Base-by-base conservation (phyloP, 2,797 vertebrate species). In the Hyperoplus lanceolatus region DNA sequence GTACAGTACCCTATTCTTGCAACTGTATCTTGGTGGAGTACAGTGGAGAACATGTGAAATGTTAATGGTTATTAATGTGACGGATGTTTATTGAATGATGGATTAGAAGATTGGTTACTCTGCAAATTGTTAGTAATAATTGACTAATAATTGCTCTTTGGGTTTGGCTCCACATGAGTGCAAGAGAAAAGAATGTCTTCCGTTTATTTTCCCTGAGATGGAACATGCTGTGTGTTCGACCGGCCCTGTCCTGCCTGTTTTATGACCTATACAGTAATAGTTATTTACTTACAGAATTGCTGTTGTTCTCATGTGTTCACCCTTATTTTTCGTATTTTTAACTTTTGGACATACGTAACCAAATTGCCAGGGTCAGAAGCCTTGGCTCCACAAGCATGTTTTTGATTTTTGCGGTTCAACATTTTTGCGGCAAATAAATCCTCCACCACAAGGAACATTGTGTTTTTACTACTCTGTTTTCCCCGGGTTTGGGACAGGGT, bases 401-500 rank as follows among this genome's bases (percentile, higher is more conserved):
- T 84, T 77, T 70, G 80, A 73, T 0, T 29, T 64, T 75, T 87
- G 81, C 1, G 70, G 79, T 81, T 70, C 16, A 71, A 29, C 82
- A 90, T 90, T 89, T 87, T 87, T 89, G 90, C 21, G 83, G 90
- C 50, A 5, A 43, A 84, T 57, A 82, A 85, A 80, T 82, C 55
- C 61, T 80, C 43, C 14, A 65, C 91, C 90, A 66, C 79, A 80
- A 65, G 84, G 82, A 93, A 92, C 87, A 82, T 60, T 85, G 43
- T 84, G 78, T 89, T 90, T 93, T 90, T 83, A 84, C 63, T 80
- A 38, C 71, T 86, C 72, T 73, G 77, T 81, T 89, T 77, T 58
- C 72, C 51, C 48, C 6, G 29, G 36, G 53, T 38, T 71, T 62
- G 45, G 71, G 57, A 71, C 0, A 6, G 72, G 74, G 56, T 87